Base-by-base conservation (phyloP, 2,888 invertebrate species). In the Amphipoea lucens region DNA sequence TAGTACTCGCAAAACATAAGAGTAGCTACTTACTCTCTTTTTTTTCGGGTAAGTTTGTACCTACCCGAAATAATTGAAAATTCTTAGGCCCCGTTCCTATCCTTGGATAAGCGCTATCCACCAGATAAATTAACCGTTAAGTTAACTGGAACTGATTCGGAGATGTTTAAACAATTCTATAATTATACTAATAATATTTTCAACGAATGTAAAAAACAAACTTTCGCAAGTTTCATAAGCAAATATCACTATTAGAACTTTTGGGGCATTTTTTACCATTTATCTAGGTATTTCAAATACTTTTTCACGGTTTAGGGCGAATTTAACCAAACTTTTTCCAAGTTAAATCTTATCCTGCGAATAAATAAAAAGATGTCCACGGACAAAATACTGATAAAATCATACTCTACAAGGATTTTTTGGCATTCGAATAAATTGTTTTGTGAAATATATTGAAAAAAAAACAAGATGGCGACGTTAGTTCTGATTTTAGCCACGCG, bases 251-350 rank as follows among this genome's bases (percentile, higher is more conserved):
- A 60, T 54, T 36, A n/a, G 3, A 40, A n/a, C 12, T n/a, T 60
- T 77, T 79, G 79, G 78, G 78, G 79, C 68, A 69, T 54, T 69
- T 23, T 62, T 68, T 42, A 20, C 20, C 0, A 20, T 42, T 29
- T 45, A 51, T 36, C 45, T 62, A 29, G 29, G 29, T 29, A 23
- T 23, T 65, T 66, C 20, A 70, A 36, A 54, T 54, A 36, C 42
- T 71, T 40, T 12, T 57, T 14, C 20, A 12, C 2, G 7, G 4
- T 12, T 12, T 23, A 20, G 20, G 48, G 29, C 23, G 7, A 51
- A 36, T 54, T 54, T 7, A 12, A 54, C 51, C 23, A 51, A 51
- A 48, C 12, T 68, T 20, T 66, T 67, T 45, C 45, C 29, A 36
- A 36, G 29, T 23, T 51, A 36, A 20, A 23, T 12, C 1, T 20